Conservation (phyloP, 2,888 invertebrate genomes). For the Leptopterna dolabrata region DNA sequence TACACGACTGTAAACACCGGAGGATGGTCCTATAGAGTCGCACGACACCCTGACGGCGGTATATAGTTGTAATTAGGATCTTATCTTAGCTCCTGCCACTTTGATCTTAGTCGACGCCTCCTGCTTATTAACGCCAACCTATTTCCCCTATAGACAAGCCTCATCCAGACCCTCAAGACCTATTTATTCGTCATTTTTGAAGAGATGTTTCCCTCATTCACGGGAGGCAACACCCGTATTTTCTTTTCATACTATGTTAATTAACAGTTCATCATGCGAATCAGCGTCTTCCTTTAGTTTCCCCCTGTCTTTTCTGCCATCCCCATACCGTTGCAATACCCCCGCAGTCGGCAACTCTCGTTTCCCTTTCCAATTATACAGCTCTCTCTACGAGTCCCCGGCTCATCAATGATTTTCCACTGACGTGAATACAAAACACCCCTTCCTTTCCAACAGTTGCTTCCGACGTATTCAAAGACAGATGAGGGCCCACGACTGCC, state of each 20-base stretch:
- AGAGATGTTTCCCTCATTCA: constrained; percentile 33
- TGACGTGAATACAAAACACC: not conserved
- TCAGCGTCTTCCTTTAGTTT: constrained; percentile 16
- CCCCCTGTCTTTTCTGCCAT: not conserved
- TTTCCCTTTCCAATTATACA: constrained; percentile 14
- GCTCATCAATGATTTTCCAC: constrained; percentile 38
- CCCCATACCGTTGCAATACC: not conserved
- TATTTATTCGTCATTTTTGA: constrained; percentile 31
- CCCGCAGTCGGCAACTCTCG: not conserved
- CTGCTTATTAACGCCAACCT: constrained; percentile 54
- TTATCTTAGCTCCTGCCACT: constrained; percentile 50
- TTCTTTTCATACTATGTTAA: constrained; percentile 48
- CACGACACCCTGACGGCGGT: constrained; percentile 26
- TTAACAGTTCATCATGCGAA: constrained; percentile 44
- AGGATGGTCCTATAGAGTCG: not conserved
- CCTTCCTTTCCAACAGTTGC: not conserved
- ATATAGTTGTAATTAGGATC: constrained; percentile 59
- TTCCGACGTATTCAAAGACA: not conserved
- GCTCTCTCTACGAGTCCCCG: not conserved
- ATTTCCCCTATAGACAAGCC: constrained; percentile 52
- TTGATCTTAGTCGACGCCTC: constrained; percentile 49
- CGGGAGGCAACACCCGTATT: not conserved
- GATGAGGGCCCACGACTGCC: not conserved
- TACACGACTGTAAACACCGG: constrained; percentile 47
- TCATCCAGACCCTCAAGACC: constrained; percentile 40